phyloP scores from a whole-genome alignment of 2,113 vertebrate species.

The Alligator sinensis region DNA sequence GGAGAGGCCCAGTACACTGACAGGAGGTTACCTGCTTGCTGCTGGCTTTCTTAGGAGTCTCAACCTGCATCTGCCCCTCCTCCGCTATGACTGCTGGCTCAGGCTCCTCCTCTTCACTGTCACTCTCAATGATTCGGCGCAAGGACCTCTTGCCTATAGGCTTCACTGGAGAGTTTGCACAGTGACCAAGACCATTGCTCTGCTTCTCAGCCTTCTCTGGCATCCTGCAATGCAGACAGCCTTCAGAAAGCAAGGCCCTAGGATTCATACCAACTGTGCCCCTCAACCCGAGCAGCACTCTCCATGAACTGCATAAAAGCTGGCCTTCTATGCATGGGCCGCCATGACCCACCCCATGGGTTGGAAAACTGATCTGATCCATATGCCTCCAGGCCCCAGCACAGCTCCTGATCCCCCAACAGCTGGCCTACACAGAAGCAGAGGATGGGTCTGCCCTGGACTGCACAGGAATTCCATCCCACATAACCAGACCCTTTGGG shows the following conservation, averaged over 20 bases:
- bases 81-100: not conserved
- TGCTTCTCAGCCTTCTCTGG: slow-evolving; percentile 63
- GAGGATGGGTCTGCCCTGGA: too few species aligned
- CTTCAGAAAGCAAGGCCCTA: not conserved
- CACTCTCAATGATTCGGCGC: slow-evolving; percentile 79
- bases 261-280: too few species aligned
- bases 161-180: slow-evolving; percentile 81
- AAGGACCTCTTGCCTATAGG: slow-evolving; percentile 70
- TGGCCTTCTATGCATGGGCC: too few species aligned
- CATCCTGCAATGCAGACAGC: not conserved
- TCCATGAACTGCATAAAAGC: too few species aligned
- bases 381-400: too few species aligned
- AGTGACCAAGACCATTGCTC: slow-evolving; percentile 73
- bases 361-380: too few species aligned
- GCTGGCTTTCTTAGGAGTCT: not conserved
- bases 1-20: not conserved
- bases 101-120: not conserved
- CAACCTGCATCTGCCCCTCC: not conserved
- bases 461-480: too few species aligned
- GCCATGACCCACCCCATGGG: too few species aligned
- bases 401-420: too few species aligned
- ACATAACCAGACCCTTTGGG: too few species aligned
- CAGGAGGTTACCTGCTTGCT: not conserved
- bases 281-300: too few species aligned
- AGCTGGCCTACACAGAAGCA: too few species aligned